A percentile compares a stretch with the other conserved stretches of the same genome.
Evolutionary conservation across 2,113 vertebrate species (phyloP).

Genomic region (Indicator maculatus): DNA sequence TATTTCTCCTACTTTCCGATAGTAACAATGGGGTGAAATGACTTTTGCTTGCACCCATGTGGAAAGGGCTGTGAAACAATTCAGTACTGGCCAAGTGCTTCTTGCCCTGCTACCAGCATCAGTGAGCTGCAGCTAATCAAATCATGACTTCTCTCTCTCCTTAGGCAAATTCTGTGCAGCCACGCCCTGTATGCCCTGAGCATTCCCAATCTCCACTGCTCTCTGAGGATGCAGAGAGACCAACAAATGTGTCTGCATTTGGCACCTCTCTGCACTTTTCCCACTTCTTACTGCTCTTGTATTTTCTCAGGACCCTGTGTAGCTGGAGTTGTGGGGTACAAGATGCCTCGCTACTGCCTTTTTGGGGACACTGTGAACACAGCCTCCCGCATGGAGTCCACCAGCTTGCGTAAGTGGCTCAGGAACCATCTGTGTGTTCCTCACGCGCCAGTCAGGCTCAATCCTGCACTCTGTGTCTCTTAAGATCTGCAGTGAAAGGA

Average conservation of each 20-base stretch:
- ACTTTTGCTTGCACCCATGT: neutral
- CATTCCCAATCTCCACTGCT: accelerated
- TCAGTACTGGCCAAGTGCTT: neutral
- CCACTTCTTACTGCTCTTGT: neutral
- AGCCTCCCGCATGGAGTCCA: slow-evolving; percentile 84
- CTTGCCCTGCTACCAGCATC: neutral
- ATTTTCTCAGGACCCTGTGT: slow-evolving; percentile 77
- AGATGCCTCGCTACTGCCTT: slow-evolving; percentile 84
- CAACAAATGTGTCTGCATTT: neutral
- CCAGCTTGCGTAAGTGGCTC: slow-evolving; percentile 75
- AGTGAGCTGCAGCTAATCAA: neutral
- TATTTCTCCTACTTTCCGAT: neutral
- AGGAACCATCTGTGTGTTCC: accelerated
- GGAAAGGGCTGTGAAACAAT: neutral
- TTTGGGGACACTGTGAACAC: slow-evolving; percentile 86
- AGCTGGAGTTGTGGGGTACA: slow-evolving; percentile 83
- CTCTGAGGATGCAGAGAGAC: neutral
- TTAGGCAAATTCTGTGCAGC: neutral
- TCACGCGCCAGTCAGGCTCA: accelerated
- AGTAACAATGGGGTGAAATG: neutral
- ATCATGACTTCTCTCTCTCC: neutral
- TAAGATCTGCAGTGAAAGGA: neutral
- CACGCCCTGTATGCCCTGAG: neutral
- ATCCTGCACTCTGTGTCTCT: neutral
- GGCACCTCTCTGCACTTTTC: neutral